Conservation (phyloP, 2,113 vertebrate genomes). For the Sorex fumeus region DNA sequence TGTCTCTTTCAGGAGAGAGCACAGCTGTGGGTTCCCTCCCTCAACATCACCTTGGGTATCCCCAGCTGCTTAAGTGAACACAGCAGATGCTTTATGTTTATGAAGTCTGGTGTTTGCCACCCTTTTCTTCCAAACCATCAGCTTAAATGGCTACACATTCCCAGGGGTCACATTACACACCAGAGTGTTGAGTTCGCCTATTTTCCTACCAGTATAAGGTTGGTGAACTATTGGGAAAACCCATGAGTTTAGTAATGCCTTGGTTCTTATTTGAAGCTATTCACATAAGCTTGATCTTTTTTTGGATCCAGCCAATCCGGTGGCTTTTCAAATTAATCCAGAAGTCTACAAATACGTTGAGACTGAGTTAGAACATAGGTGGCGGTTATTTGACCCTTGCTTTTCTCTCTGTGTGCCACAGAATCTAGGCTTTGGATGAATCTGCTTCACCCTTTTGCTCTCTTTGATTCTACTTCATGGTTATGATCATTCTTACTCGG, state of each 20-base stretch:
- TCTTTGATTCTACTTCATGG: not conserved
- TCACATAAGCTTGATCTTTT: not conserved
- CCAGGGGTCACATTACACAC: not conserved
- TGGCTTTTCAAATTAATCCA: slow-evolving; percentile 19
- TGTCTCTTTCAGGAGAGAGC: slow-evolving; percentile 68
- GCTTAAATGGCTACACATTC: not conserved
- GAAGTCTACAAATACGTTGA: not conserved
- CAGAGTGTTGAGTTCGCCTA: not conserved
- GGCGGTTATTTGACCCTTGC: not conserved
- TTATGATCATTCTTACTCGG: slow-evolving; percentile 32
- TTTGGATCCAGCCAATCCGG: not conserved
- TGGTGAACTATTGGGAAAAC: not conserved
- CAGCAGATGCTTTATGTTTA: not conserved
- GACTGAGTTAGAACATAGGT: not conserved
- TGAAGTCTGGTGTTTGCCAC: not conserved
- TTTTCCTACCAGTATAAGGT: slow-evolving; percentile 21
- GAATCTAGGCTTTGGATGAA: slow-evolving; percentile 43
- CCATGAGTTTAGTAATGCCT: not conserved
- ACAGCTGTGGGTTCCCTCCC: not conserved
- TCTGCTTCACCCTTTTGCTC: slow-evolving; percentile 9
- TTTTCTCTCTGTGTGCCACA: not conserved
- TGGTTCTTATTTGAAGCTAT: slow-evolving; percentile 37
- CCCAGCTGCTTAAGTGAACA: not conserved
- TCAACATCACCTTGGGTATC: not conserved
- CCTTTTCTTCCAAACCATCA: not conserved